A percentile compares a stretch with the other conserved stretches of the same genome.
These are phyloP conservation scores for Patiria pectinifera DNA, from an alignment of 53 echinoderm and acorn worm species.

Conservation along the genomic window DNA sequence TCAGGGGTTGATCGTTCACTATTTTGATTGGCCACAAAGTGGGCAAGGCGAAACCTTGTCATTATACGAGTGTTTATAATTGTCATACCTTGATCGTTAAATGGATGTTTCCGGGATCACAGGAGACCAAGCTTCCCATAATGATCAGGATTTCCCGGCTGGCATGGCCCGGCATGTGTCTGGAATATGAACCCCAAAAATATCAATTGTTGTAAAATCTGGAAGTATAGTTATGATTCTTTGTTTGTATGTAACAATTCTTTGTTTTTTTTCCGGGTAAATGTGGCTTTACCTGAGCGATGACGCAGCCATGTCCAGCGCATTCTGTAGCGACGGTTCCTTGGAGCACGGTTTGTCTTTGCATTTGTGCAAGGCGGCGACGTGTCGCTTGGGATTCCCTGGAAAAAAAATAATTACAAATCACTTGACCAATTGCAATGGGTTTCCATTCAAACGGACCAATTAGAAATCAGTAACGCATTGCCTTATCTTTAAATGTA, in stretches of 20 bases:
- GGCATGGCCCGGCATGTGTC: slow-evolving; percentile 98
- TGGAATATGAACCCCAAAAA: slow-evolving; percentile 19
- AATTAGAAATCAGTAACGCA: background rate
- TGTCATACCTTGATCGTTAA: slow-evolving; percentile 85
- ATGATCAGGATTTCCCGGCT: slow-evolving; percentile 91
- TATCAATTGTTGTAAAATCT: background rate
- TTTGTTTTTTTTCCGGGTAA: background rate
- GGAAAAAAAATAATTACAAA: background rate
- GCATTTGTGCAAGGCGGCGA: slow-evolving; percentile 76
- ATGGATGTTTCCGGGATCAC: slow-evolving; percentile 94
- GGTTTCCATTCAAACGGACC: background rate
- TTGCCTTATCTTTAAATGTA: background rate
- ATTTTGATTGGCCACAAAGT: too few relatives aligned
- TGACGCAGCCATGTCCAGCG: slow-evolving; percentile 81
- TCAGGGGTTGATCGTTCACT: too few relatives aligned
- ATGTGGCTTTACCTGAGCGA: slow-evolving; percentile 74
- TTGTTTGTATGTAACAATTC: too few relatives aligned
- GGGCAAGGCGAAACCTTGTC: too few relatives aligned
- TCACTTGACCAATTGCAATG: background rate
- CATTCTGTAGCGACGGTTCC: slow-evolving; percentile 96
- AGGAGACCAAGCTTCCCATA: slow-evolving; percentile 90
- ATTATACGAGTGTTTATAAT: background rate
- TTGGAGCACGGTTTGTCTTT: slow-evolving; percentile 89
- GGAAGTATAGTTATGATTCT: too few relatives aligned
- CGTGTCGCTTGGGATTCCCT: slow-evolving; percentile 95